phyloP scores from a whole-genome alignment of 2,888 invertebrate genomes.

The Dione vanillae region DNA sequence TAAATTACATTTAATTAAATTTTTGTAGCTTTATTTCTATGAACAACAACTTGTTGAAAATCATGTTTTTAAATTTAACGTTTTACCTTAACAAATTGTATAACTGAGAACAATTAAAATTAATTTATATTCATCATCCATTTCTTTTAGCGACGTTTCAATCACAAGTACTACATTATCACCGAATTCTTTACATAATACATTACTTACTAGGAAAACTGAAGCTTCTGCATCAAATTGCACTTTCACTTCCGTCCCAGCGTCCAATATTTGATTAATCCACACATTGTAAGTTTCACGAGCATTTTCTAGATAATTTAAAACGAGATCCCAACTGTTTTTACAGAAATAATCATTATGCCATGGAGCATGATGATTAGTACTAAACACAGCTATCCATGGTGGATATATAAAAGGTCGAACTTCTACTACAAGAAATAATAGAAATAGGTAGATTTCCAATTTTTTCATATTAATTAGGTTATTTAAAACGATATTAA shows the following conservation, averaged over 20 bases:
- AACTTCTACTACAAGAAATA: background rate
- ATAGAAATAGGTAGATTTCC: background rate
- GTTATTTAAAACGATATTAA: background rate
- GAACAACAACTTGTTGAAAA: too few relatives aligned
- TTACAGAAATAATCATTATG: slow-evolving; percentile 10
- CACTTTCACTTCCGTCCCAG: slow-evolving; percentile 21
- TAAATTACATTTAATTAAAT: too few relatives aligned
- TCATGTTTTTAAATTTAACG: too few relatives aligned
- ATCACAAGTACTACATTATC: background rate
- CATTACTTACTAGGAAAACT: slow-evolving; percentile 8
- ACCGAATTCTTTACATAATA: background rate
- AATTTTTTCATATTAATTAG: slow-evolving; percentile 1
- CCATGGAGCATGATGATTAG: background rate
- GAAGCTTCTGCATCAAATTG: slow-evolving; percentile 15
- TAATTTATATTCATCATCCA: too few relatives aligned
- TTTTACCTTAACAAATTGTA: too few relatives aligned
- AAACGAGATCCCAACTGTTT: background rate
- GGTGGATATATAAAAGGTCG: slow-evolving; percentile 2
- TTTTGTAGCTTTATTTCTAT: too few relatives aligned
- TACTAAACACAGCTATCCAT: background rate
- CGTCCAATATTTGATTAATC: background rate
- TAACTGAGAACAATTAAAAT: too few relatives aligned
- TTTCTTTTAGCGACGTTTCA: too few relatives aligned
- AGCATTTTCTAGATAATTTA: background rate
- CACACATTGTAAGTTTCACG: background rate